Evolutionary conservation across 2,888 invertebrate genomes (phyloP), one percentile per base, ranked within the genome.

Genomic region (Sinhomidia bicolor): DNA sequence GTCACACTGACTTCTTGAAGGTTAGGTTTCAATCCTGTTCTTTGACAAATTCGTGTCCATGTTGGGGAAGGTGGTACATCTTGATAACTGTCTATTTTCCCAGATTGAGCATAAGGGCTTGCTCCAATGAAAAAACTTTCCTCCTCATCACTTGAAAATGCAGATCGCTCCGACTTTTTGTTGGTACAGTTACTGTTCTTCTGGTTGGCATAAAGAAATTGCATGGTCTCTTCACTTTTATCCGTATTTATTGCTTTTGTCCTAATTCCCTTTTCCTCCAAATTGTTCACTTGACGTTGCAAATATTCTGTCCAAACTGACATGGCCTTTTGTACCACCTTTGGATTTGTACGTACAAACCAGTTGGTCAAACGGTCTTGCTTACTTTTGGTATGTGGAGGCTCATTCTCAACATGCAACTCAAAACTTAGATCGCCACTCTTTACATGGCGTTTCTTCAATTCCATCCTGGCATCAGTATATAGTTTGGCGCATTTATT

Each of bases 261-360:
- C 41, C 20, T n/a, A 23, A 3, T 20, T 5, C 36, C 71, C 41
- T 41, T 36, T 1, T 41, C 80, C 80, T 80, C 80, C 60, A 80
- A 23, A 20, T 12, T 17, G 20, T 26, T 60, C 23, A 80, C 10
- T n/a, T 26, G 23, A 1, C 80, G 20, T 7, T 7, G 10, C 7
- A 80, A 20, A 26, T 54, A 80, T 0, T 80, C 62, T 7, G 60
- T 23, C 80, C 80, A 80, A 20, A 60, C 57, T 3, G 44, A 36
- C 41, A 80, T 60, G 7, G 80, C 80, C 17, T 12, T n/a, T 3
- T 80, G 80, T n/a, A 44, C 41, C 41, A 36, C 23, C 9, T 60
- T 62, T 20, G 80, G 80, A 80, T 80, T 12, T 20, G 62, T 23
- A 4, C 41, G 20, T 14, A 54, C 4, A 7, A 80, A 14, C 62